phyloP scores from a whole-genome alignment of 2,113 vertebrate genomes.

The Casuarius casuarius region DNA sequence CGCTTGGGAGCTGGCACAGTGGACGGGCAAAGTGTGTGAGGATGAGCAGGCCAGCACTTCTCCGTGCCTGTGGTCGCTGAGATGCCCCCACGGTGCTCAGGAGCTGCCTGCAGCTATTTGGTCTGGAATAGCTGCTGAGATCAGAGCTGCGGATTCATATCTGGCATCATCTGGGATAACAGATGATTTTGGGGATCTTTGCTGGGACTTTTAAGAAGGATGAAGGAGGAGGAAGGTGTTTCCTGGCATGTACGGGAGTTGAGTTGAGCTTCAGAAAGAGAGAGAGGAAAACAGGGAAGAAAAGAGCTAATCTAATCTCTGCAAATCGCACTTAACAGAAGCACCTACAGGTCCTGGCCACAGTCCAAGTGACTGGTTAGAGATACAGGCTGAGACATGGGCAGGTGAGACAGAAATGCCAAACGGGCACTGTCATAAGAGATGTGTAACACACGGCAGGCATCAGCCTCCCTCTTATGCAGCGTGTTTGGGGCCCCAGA shows the following conservation, averaged over 20 bases:
- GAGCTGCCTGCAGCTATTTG: not conserved
- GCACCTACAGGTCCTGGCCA: not conserved
- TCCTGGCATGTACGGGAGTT: not conserved
- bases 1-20: not conserved
- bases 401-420: conserved; percentile 44
- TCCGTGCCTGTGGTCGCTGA: not conserved
- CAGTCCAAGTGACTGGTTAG: not conserved
- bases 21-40: not conserved
- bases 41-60: not conserved
- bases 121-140: not conserved
- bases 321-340: not conserved
- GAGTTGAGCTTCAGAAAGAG: not conserved
- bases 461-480: not conserved
- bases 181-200: not conserved
- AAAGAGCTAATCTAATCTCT: not conserved
- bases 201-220: not conserved
- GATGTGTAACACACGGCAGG: conserved; percentile 37
- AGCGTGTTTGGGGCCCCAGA: not conserved
- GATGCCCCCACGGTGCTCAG: not conserved
- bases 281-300: not conserved
- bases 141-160: not conserved
- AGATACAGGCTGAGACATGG: conserved; percentile 34
- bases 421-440: conserved; percentile 27
- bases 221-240: not conserved
- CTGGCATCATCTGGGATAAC: not conserved